These are phyloP conservation scores for Crotalus viridis DNA, from an alignment of 2,113 vertebrate species.

Conservation along the genomic window DNA sequence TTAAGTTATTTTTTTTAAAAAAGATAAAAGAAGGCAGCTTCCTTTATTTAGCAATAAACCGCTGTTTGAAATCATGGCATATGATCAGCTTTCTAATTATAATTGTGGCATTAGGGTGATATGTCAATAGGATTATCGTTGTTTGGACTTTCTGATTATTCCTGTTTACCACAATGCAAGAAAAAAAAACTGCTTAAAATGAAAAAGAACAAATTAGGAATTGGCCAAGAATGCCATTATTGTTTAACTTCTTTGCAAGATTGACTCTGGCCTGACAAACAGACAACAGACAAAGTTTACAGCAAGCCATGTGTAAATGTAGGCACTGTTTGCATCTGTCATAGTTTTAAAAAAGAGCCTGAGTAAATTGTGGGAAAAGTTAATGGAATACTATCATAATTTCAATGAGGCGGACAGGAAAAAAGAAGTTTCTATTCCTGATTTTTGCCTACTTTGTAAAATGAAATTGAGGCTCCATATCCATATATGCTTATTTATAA, in stretches of 20 bases:
- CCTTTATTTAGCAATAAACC: not conserved
- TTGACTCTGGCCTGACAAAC: not conserved
- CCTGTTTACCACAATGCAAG: not conserved
- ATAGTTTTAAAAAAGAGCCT: not conserved
- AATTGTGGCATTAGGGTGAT: not conserved
- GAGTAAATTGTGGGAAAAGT: not conserved
- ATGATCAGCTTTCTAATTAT: not conserved
- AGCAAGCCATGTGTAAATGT: not conserved
- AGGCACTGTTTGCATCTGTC: not conserved
- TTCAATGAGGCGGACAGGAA: not conserved
- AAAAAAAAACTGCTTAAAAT: not conserved
- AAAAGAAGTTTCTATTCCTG: not conserved
- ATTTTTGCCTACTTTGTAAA: not conserved
- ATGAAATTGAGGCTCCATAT: not conserved
- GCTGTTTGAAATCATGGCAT: not conserved
- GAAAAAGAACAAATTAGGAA: not conserved
- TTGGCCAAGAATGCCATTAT: not conserved
- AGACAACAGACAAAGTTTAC: not conserved
- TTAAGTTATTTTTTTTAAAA: not conserved
- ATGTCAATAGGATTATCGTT: not conserved
- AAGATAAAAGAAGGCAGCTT: not conserved
- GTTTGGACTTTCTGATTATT: not conserved
- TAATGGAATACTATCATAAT: not conserved
- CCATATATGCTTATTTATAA: not conserved
- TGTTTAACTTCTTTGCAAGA: not conserved